Conservation (phyloP, 1,140 invertebrate species). For the Gonatopus flavifemur region DNA sequence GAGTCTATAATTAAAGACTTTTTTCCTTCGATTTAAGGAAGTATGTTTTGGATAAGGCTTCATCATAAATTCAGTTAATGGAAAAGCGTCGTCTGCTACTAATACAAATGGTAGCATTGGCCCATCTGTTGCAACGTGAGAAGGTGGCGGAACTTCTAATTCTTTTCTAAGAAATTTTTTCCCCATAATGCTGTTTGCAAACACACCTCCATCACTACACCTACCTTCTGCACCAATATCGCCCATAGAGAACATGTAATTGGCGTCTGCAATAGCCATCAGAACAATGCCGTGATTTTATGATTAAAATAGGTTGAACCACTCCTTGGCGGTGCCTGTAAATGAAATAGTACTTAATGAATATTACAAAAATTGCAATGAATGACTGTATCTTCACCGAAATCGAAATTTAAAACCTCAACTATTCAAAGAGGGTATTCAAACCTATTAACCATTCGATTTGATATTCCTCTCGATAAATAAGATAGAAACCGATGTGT, state of each 20-base stretch:
- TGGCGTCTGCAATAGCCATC: constrained; percentile 38
- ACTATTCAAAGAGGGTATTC: too few relatives aligned
- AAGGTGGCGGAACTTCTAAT: constrained; percentile 10
- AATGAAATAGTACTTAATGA: background rate
- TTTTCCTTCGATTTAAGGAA: constrained; percentile 20
- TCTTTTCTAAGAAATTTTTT: background rate
- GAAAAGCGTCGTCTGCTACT: constrained; percentile 55
- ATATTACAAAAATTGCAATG: too few relatives aligned
- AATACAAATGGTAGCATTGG: constrained; percentile 30
- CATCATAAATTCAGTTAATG: constrained; percentile 38
- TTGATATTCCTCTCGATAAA: too few relatives aligned
- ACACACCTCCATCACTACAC: too few relatives aligned
- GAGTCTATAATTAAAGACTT: constrained; percentile 55
- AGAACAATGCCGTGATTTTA: constrained; percentile 43
- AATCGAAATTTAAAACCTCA: too few relatives aligned
- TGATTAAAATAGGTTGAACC: constrained; percentile 44
- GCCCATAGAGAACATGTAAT: constrained; percentile 37
- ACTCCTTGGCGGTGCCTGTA: constrained; percentile 6
- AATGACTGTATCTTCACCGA: too few relatives aligned
- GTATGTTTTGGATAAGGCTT: constrained; percentile 33
- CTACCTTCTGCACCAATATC: too few relatives aligned
- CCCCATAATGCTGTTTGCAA: constrained; percentile 31
- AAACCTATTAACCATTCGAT: too few relatives aligned
- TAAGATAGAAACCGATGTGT: too few relatives aligned
- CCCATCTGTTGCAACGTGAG: background rate